These are phyloP conservation scores for Melanchra persicariae DNA, from an alignment of 2,888 invertebrate species.

Conservation along the genomic window DNA sequence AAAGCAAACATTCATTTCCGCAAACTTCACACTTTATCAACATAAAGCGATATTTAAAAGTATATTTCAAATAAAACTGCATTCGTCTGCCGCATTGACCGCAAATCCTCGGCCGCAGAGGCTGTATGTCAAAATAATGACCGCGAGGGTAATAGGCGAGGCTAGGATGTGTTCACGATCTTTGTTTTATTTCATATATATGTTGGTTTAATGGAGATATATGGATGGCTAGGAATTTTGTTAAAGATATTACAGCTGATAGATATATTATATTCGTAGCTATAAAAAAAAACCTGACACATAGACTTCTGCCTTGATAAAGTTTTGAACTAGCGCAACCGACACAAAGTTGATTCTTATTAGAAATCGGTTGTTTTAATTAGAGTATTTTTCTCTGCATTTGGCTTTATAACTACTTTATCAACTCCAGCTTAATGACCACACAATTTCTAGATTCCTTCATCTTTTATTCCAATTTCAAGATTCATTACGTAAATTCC, in stretches of 20 bases:
- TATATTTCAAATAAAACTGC: slow-evolving; percentile 86
- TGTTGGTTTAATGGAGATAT: slow-evolving; percentile 56
- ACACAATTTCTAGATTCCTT: slow-evolving; percentile 8
- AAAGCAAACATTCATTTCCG: slow-evolving; percentile 35
- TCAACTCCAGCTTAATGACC: slow-evolving; percentile 9
- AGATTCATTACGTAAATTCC: slow-evolving; percentile 39
- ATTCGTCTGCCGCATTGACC: slow-evolving; percentile 86
- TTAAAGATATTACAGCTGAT: slow-evolving; percentile 14
- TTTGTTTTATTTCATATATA: slow-evolving; percentile 65
- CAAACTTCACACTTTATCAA: slow-evolving; percentile 80
- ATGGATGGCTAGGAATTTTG: slow-evolving; percentile 17
- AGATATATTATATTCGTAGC: too few species aligned
- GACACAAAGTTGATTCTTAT: slow-evolving; percentile 35
- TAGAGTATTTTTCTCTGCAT: background rate
- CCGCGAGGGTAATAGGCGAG: slow-evolving; percentile 80
- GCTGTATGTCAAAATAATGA: slow-evolving; percentile 90
- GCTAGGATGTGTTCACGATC: slow-evolving; percentile 58
- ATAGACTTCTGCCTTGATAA: background rate
- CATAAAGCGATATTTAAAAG: slow-evolving; percentile 82
- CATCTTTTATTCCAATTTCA: slow-evolving; percentile 21
- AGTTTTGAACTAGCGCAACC: background rate
- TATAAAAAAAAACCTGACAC: background rate
- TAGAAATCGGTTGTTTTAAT: slow-evolving; percentile 7
- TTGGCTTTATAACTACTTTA: background rate
- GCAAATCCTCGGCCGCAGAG: slow-evolving; percentile 84